Base-by-base conservation (phyloP, 2,888 invertebrate species). In the Ornithoptera alexandrae region DNA sequence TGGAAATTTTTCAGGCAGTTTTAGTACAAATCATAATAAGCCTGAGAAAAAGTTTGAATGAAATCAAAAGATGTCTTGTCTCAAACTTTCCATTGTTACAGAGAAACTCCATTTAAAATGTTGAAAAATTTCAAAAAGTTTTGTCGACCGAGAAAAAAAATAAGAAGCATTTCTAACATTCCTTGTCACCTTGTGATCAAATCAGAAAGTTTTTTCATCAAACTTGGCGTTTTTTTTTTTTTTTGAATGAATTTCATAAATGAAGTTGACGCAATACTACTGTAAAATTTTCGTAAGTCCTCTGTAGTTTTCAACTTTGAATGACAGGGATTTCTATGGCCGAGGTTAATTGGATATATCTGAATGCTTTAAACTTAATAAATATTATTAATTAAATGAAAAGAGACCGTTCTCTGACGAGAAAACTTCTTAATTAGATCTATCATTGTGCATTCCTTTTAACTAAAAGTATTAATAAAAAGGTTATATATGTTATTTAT, bases 31-130 rank as follows among this genome's bases (percentile, higher is more conserved):
- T 53, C 18, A 53, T 53, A 53, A 53, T 53, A 53, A 53, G 53
- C 53, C 53, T 30, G n/a, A 18, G 36, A 57, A 30, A 5, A 65
- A 65, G 56, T 65, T 65, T 65, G 39, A 39, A 65, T 56, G 56
- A 65, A 65, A 65, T 65, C 64, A 65, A 65, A 65, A 65, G 64
- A 65, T 65, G 64, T 65, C 64, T 56, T 65, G 64, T 65, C 64
- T 10, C 36, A 56, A 65, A 65, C 57, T 65, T 65, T 57, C 39
- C 56, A 57, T 57, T 65, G 57, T 65, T 56, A 65, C 64, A 65
- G 64, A 65, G 56, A 65, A 65, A 65, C 8, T 57, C 64, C 64
- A 64, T 64, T 64, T 64, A 64, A 64, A 64, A 64, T 22, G 56
- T 36, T 64, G 30, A 53, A 57, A 39, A 56, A 56, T 64, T 64